Evolutionary conservation across 2,888 invertebrate genomes (phyloP), one percentile per base, ranked within the genome.

Genomic region (Drosophila anceps): DNA sequence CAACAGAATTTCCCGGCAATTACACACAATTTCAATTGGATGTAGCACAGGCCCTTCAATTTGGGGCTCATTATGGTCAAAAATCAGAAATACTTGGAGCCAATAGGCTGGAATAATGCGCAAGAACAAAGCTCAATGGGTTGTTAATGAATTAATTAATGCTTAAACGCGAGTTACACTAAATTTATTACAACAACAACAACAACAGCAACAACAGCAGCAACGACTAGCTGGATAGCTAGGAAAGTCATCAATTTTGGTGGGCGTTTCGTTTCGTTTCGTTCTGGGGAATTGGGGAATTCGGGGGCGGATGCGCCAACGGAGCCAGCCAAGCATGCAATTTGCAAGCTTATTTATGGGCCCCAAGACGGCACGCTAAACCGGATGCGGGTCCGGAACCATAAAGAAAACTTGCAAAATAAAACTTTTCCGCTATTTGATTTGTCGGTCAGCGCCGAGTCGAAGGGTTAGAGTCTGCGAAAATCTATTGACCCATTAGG

Each of bases 391-490:
- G 57, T 15, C 69, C 84, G 88, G 79, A 84, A 81, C 64, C 66
- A 64, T 77, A 69, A 76, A 69, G 80, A 86, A 80, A 86, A 88
- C 80, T 86, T 73, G 78, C 76, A 79, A 84, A 88, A 88, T 88
- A 86, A 86, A 86, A 86, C 79, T 86, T 88, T 86, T 80, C 84
- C 82, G 87, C 87, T 80, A 67, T 80, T 86, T 88, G 87, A 82
- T 86, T 88, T 84, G 88, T 86, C 79, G 88, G 82, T 71, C 82
- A 81, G 71, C 51, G 35, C 60, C 55, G 58, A 44, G 46, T 13
- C 24, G 59, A 41, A 33, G 62, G 51, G 5, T n/a, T 15, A 13
- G 57, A 10, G 27, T 37, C 59, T 53, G 70, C 54, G 59, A 69
- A 80, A 82, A 76, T 80, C 82, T 80, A 88, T 86, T 88, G 87